Conservation (phyloP, 2,888 invertebrate species). For the Latrodectus elegans region DNA sequence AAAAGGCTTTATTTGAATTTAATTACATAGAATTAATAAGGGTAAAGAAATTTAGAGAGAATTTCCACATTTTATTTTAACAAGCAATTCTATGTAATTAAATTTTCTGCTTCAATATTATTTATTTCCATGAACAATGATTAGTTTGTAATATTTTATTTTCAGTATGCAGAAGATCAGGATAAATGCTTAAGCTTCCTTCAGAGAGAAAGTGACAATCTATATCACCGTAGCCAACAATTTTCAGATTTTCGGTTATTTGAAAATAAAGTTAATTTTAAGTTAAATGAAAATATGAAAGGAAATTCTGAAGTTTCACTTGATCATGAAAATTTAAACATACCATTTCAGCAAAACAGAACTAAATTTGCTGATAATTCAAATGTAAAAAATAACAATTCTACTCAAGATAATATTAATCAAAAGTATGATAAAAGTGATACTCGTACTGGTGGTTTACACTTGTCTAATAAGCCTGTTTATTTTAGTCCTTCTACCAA, state of each 20-base stretch:
- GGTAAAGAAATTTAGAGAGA: too few species aligned
- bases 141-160: not conserved
- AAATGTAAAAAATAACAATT: not conserved
- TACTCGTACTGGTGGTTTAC: constrained; percentile 12
- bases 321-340: not conserved
- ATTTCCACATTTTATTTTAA: too few species aligned
- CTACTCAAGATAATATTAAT: not conserved
- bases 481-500: constrained; percentile 6
- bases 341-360: constrained; percentile 3
- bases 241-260: constrained; percentile 49
- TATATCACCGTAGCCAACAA: constrained; percentile 46
- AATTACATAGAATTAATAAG: too few species aligned
- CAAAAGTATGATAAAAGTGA: not conserved
- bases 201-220: constrained; percentile 50
- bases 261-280: constrained; percentile 40
- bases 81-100: too few species aligned
- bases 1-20: too few species aligned
- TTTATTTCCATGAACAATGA: too few species aligned
- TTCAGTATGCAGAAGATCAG: constrained; percentile 60
- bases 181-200: constrained; percentile 47
- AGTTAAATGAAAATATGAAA: constrained; percentile 22
- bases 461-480: constrained; percentile 12
- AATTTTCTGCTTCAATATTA: too few species aligned
- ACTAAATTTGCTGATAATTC: not conserved
- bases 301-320: not conserved